Evolutionary conservation across 1,140 invertebrate species (phyloP).

Genomic region (Acromyrmex heyeri): DNA sequence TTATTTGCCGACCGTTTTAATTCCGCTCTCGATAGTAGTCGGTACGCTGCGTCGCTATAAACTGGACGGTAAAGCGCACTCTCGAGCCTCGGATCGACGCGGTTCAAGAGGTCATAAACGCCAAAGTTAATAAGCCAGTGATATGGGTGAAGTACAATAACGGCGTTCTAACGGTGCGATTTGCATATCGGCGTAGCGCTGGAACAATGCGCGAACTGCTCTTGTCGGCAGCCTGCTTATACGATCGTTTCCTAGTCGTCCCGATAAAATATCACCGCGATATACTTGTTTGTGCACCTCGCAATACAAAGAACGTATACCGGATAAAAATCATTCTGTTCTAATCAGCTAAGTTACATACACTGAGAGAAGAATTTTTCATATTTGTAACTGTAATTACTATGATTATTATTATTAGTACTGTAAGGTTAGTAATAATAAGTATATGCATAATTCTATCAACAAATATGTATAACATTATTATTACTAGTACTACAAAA

Average conservation of each 20-base stretch:
- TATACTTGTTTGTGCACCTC: neutral
- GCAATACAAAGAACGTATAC: neutral
- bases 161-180: conserved; percentile 28
- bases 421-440: too few relatives aligned
- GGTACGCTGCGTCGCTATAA: conserved; percentile 58
- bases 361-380: too few relatives aligned
- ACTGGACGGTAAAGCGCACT: conserved; percentile 61
- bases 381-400: too few relatives aligned
- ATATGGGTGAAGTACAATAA: conserved; percentile 60
- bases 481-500: too few relatives aligned
- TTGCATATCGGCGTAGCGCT: conserved; percentile 49
- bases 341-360: too few relatives aligned
- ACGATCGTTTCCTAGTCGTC: conserved; percentile 36
- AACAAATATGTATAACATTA: too few relatives aligned
- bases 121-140: conserved; percentile 68
- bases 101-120: conserved; percentile 68
- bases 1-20: conserved; percentile 62
- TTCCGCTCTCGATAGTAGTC: conserved; percentile 37
- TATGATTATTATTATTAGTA: too few relatives aligned
- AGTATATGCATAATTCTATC: too few relatives aligned
- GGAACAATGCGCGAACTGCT: conserved; percentile 52
- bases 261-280: conserved; percentile 10
- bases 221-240: conserved; percentile 9
- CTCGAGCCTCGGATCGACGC: conserved; percentile 34
- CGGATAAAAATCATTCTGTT: neutral